phyloP scores from a whole-genome alignment of 2,113 vertebrate species.

The Xyrauchen texanus region DNA sequence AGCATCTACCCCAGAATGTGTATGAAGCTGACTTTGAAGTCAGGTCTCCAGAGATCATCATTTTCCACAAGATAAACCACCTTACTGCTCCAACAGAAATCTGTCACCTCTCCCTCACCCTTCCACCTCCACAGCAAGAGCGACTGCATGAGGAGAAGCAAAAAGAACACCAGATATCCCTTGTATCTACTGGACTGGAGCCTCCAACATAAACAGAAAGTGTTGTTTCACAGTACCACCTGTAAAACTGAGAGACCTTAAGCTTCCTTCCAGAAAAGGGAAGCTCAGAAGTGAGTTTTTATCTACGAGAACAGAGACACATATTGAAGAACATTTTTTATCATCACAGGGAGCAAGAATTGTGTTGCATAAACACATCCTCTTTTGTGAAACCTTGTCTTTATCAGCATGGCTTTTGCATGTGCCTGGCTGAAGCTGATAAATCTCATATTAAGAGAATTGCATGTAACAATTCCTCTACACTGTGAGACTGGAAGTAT shows the following conservation, averaged over 20 bases:
- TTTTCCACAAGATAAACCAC: conserved; percentile 45
- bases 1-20: background rate
- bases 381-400: conserved; percentile 31
- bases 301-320: conserved; percentile 31
- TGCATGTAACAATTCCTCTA: background rate
- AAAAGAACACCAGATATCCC: conserved; percentile 10
- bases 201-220: conserved; percentile 37
- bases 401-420: background rate
- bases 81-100: too few species aligned
- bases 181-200: conserved; percentile 41
- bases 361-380: conserved; percentile 44
- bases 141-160: conserved; percentile 19
- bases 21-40: conserved; percentile 52
- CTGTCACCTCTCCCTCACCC: background rate
- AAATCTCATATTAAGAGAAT: conserved; percentile 6
- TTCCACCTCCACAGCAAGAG: conserved; percentile 27
- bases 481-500: background rate
- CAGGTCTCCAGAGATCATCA: conserved; percentile 60
- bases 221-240: conserved; percentile 39
- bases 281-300: conserved; percentile 21
- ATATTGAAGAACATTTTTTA: conserved; percentile 32
- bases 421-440: conserved; percentile 26
- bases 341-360: conserved; percentile 34
- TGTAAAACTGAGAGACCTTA: conserved; percentile 39
- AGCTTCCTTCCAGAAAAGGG: conserved; percentile 20